phyloP scores from a whole-genome alignment of 2,113 vertebrate species.

The Australoheros scitulus region DNA sequence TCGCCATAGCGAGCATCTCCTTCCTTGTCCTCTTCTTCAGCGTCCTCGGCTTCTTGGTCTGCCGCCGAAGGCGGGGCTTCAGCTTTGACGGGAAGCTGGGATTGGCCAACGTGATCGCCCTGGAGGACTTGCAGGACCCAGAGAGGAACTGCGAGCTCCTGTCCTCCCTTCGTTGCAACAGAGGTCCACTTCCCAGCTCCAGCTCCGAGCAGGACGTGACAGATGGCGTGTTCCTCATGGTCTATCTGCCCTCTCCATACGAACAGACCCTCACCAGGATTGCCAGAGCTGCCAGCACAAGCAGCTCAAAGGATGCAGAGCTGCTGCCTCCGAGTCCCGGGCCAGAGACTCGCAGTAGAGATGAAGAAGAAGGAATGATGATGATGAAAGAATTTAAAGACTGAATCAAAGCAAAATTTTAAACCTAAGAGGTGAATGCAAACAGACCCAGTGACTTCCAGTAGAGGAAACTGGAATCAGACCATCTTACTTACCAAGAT shows the following conservation, averaged over 20 bases:
- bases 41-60: conserved; percentile 42
- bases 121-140: conserved; percentile 76
- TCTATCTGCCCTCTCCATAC: conserved; percentile 84
- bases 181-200: conserved; percentile 36
- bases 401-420: background rate
- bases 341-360: background rate
- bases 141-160: conserved; percentile 74
- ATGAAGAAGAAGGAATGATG: conserved; percentile 5
- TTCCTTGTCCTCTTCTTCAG: conserved; percentile 61
- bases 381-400: background rate
- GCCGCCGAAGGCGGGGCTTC: conserved; percentile 67
- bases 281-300: conserved; percentile 73
- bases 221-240: conserved; percentile 75
- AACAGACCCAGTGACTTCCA: background rate
- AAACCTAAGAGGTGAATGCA: background rate
- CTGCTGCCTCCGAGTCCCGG: conserved; percentile 51
- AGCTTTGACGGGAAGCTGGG: conserved; percentile 45
- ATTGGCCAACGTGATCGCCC: conserved; percentile 81
- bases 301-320: conserved; percentile 64
- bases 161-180: conserved; percentile 58
- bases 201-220: conserved; percentile 64
- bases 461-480: background rate
- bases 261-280: conserved; percentile 85
- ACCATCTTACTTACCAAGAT: background rate
- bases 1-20: conserved; percentile 55